Evolutionary conservation across 2,797 vertebrate genomes (phyloP), one percentile per base, ranked within the genome.

Genomic region (Chelon labrosus): DNA sequence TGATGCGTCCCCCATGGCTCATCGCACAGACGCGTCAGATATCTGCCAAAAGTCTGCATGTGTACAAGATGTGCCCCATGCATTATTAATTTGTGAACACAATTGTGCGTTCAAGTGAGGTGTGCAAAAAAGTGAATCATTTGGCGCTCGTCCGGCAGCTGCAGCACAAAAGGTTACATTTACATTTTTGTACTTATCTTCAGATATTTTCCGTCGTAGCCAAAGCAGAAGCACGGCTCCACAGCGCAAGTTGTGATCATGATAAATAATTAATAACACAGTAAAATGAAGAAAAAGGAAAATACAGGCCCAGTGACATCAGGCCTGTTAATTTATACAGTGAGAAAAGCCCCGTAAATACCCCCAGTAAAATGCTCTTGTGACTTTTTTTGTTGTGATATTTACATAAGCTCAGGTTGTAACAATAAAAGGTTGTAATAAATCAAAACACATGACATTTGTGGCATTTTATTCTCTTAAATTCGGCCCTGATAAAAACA

Each of bases 1-100:
- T 76, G 74, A 88, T 81, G 86, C 54, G 72, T 81, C 83, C 86
- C 84, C 80, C 59, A 72, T 83, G 91, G 90, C 88, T 84, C 82
- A 73, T 88, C 84, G 72, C 75, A 77, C 77, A 84, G 57, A 84
- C 58, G 81, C 82, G 84, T 89, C 80, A 81, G 80, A 82, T 73
- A 83, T 83, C 88, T 80, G 89, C 91, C 84, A 88, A 90, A 89
- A 79, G 77, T 85, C 86, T 84, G 85, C 78, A 70, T 79, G 79
- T 84, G 85, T 77, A 85, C 90, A 87, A 77, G 82, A 86, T 79
- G 79, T 84, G 82, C 79, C 47, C 80, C 22, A 80, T 93, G 84
- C 75, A 91, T 90, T 88, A 90, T 90, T 90, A 77, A 89, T 88
- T 46, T 44, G 54, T 63, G 62, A 82, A 63, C 57, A 70, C 61